Evolutionary conservation across 2,113 vertebrate species (phyloP), one percentile per base, ranked within the genome.

Genomic region (Balaeniceps rex): DNA sequence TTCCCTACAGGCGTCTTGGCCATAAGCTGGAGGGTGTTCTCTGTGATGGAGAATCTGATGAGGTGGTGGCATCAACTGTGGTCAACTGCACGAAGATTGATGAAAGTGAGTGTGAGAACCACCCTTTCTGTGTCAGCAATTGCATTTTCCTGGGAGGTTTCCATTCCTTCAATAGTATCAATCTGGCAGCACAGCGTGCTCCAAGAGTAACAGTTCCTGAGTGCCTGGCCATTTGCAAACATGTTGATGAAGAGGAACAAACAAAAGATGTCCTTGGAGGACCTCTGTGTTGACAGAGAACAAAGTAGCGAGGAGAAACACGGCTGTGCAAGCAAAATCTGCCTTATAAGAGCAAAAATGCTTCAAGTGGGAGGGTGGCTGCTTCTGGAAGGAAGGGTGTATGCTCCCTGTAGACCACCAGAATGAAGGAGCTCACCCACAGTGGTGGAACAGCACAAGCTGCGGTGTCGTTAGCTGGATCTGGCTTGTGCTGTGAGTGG

Each of bases 21-120:
- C 98, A 99, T 66, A 99, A 99, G 90, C 97, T 99, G 72, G 98
- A 99, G 86, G 99, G 98, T 29, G 98, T 99, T 88, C 98, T 99
- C 34, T 99, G 99, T 86, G 99, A 99, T 46, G 99, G 99, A 40
- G 93, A 98, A 51, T 99, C 99, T 52, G 99, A 99, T 58, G 99
- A 99, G 96, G 94, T 98, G 72, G 98, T 99, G 93, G 98, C 98
- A 4, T 99, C 99, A 42, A 99, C 99, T 7, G 98, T 99, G 47
- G 98, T 99, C 89, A 99, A 99, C 97, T 99, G 99, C 95, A 97
- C 98, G 2, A 98, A 96, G 94, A 98, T 99, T 71, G 98, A 99
- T 94, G 98, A 99, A 98, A 98, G 99, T 99, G 94, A 95, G 84
- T 29, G 77, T 49, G 21, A 65, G 72, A 92, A 8, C 63, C 54